phyloP scores from a whole-genome alignment of 2,888 invertebrate species.

The Leptopilina drosophilae region DNA sequence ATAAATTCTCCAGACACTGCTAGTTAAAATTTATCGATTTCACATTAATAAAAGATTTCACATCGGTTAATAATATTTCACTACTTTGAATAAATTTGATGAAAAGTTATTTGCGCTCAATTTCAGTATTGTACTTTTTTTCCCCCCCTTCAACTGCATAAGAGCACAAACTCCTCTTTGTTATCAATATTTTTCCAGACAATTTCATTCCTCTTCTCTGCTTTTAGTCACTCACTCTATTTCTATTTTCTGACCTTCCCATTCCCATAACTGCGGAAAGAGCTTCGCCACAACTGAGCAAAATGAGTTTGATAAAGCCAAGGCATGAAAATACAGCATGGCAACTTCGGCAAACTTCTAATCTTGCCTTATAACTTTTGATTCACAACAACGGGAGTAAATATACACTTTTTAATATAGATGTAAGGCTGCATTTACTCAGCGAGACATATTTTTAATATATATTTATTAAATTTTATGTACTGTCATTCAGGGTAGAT shows the following conservation, averaged over 20 bases:
- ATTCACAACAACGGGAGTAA: constrained; percentile 1
- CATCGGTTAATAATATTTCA: too few relatives aligned
- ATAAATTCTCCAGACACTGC: neutral
- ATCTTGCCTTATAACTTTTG: constrained; percentile 5
- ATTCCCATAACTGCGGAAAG: neutral
- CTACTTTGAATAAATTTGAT: neutral
- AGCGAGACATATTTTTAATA: neutral
- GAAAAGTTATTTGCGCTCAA: neutral
- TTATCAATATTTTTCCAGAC: constrained; percentile 5
- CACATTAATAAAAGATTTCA: too few relatives aligned
- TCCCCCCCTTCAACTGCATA: neutral
- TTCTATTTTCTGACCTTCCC: neutral
- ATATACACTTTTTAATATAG: neutral
- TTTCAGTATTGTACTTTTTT: neutral
- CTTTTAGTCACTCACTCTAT: neutral
- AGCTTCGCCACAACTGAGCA: neutral
- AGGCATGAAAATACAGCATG: constrained; percentile 5
- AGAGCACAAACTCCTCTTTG: neutral
- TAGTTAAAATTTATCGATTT: too few relatives aligned
- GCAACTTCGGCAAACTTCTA: constrained; percentile 23
- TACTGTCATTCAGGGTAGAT: too few relatives aligned
- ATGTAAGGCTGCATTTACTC: neutral
- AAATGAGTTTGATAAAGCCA: constrained; percentile 29
- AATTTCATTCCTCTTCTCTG: neutral
- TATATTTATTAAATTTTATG: neutral